Evolutionary conservation across 1,140 invertebrate genomes (phyloP).

Genomic region (Diuraphis noxia): DNA sequence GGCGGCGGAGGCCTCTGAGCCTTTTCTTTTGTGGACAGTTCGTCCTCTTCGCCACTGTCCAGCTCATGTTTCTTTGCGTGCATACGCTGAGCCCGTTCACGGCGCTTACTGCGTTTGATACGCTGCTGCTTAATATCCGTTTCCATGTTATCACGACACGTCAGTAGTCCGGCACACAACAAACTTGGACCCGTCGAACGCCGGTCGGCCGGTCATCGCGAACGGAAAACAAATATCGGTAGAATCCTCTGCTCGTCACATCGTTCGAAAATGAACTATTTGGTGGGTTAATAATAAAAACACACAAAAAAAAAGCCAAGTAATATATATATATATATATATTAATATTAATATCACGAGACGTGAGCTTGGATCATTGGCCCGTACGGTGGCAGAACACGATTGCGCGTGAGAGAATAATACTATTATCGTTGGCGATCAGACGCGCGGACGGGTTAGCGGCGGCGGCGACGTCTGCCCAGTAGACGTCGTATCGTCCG

Average conservation of each 20-base stretch:
- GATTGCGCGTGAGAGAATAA: background rate
- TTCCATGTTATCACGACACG: conserved; percentile 34
- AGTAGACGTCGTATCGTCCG: background rate
- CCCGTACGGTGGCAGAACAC: background rate
- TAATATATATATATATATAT: background rate
- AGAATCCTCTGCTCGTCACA: background rate
- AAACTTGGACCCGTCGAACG: conserved; percentile 34
- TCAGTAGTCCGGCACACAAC: conserved; percentile 38
- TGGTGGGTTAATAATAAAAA: background rate
- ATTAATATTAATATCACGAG: background rate
- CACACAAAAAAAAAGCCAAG: background rate
- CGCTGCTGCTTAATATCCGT: conserved; percentile 66
- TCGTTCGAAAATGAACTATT: background rate
- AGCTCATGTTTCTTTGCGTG: conserved; percentile 74
- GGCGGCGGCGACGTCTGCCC: background rate
- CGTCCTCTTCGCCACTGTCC: conserved; percentile 68
- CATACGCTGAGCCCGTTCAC: conserved; percentile 83
- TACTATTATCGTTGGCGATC: background rate
- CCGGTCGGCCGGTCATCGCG: background rate
- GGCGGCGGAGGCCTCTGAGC: conserved; percentile 60
- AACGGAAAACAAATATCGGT: background rate
- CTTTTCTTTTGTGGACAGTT: conserved; percentile 61
- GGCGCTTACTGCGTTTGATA: conserved; percentile 77
- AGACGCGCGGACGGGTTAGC: background rate
- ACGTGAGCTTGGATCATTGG: background rate